Percentiles rank a stretch among this genome's conserved stretches.
These are phyloP conservation scores for Caenorhabditis plicata DNA, from an alignment of 2,888 invertebrate species.

Conservation along the genomic window DNA sequence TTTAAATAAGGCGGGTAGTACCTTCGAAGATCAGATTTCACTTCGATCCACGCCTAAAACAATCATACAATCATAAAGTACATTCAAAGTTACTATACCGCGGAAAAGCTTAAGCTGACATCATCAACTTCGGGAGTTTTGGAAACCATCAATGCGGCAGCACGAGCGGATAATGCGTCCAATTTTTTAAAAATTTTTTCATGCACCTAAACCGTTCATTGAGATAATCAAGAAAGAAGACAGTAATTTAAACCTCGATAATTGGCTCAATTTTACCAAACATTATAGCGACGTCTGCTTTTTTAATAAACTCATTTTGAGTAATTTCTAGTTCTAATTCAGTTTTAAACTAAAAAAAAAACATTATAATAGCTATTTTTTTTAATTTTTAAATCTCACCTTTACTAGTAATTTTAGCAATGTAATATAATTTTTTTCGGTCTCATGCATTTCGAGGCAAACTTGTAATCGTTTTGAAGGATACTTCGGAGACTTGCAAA, in stretches of 20 bases:
- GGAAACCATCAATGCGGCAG: constrained; percentile 69
- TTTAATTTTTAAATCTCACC: constrained; percentile 67
- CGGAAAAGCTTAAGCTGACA: neutral
- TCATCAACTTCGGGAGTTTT: neutral
- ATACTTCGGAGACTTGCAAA: constrained; percentile 36
- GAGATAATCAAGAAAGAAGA: neutral
- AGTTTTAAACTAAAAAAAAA: constrained; percentile 77
- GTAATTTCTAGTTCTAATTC: constrained; percentile 85
- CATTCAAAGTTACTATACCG: too few relatives aligned
- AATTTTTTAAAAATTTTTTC: constrained; percentile 74
- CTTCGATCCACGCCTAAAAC: constrained; percentile 77
- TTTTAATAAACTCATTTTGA: constrained; percentile 72
- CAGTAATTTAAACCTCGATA: constrained; percentile 69
- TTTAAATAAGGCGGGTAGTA: constrained; percentile 97
- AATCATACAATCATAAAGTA: too few relatives aligned
- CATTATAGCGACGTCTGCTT: constrained; percentile 44
- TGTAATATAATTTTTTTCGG: constrained; percentile 94
- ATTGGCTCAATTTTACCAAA: constrained; percentile 75
- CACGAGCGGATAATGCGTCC: constrained; percentile 74
- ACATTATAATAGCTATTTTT: neutral
- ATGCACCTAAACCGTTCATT: constrained; percentile 75
- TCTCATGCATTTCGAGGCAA: constrained; percentile 88
- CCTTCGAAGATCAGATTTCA: constrained; percentile 46
- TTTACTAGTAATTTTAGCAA: constrained; percentile 89
- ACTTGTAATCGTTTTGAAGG: constrained; percentile 73